These are phyloP conservation scores for Bos taurus DNA, from an alignment of 2,113 vertebrate species.

Conservation along the genomic window DNA sequence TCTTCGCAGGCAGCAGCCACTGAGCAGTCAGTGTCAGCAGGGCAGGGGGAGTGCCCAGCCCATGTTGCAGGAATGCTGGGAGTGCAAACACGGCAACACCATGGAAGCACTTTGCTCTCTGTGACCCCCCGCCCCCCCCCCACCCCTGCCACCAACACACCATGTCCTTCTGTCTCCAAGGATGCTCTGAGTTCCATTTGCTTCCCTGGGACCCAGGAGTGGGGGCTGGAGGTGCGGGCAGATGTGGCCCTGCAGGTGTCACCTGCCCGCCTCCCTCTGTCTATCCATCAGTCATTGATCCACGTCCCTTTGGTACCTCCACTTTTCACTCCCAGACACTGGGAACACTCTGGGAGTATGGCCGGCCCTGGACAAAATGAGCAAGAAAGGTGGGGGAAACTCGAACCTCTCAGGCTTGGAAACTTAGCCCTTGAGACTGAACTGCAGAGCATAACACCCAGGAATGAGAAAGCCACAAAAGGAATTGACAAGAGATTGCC, in stretches of 20 bases:
- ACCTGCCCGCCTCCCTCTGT: not conserved
- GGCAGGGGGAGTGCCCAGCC: not conserved
- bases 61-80: not conserved
- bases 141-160: too few relatives aligned
- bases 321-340: not conserved
- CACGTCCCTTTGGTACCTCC: not conserved
- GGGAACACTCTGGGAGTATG: fast-evolving
- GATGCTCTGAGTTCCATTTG: fast-evolving
- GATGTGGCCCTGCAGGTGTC: not conserved
- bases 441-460: fast-evolving
- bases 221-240: too few relatives aligned
- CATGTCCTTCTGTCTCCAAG: fast-evolving
- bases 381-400: not conserved
- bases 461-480: fast-evolving
- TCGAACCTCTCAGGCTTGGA: not conserved
- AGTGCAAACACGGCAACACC: fast-evolving
- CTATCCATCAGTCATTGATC: not conserved
- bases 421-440: not conserved
- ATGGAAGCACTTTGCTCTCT: fast-evolving
- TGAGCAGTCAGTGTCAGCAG: fast-evolving
- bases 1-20: fast-evolving
- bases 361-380: fast-evolving
- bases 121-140: fast-evolving
- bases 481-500: not conserved
- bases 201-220: too few relatives aligned